Evolutionary conservation across 2,888 invertebrate genomes (phyloP).

Genomic region (Sisyra nigra): DNA sequence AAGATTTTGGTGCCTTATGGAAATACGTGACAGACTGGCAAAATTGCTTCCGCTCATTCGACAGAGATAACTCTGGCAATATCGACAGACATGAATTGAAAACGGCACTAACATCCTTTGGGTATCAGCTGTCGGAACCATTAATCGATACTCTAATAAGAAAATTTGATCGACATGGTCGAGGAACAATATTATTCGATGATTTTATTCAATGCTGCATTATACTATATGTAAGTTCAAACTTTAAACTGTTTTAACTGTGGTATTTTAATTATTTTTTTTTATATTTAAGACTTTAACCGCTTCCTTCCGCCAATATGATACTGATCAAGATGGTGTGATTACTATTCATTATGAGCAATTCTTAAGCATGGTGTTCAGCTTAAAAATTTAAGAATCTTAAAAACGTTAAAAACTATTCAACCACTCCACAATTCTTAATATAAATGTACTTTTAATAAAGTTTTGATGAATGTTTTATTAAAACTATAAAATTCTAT

Average conservation of each 20-base stretch:
- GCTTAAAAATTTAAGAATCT: slow-evolving; percentile 49
- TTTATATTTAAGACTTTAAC: slow-evolving; percentile 70
- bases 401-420: neutral
- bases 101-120: slow-evolving; percentile 79
- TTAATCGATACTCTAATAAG: slow-evolving; percentile 66
- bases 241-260: neutral
- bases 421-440: too few relatives aligned
- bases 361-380: slow-evolving; percentile 83
- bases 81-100: slow-evolving; percentile 85
- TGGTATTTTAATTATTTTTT: neutral
- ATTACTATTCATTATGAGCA: slow-evolving; percentile 93
- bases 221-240: slow-evolving; percentile 67
- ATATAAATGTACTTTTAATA: too few relatives aligned
- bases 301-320: slow-evolving; percentile 69
- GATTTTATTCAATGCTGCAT: slow-evolving; percentile 97
- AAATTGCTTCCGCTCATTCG: slow-evolving; percentile 85
- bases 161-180: slow-evolving; percentile 89
- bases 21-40: slow-evolving; percentile 98
- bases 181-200: slow-evolving; percentile 86
- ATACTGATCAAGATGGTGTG: slow-evolving; percentile 87
- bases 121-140: slow-evolving; percentile 70
- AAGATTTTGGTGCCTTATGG: slow-evolving; percentile 93
- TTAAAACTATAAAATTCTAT: too few relatives aligned
- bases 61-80: slow-evolving; percentile 80
- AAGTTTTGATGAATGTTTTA: too few relatives aligned